Conservation (phyloP, 2,797 vertebrate species). For the Esox masquinongy region DNA sequence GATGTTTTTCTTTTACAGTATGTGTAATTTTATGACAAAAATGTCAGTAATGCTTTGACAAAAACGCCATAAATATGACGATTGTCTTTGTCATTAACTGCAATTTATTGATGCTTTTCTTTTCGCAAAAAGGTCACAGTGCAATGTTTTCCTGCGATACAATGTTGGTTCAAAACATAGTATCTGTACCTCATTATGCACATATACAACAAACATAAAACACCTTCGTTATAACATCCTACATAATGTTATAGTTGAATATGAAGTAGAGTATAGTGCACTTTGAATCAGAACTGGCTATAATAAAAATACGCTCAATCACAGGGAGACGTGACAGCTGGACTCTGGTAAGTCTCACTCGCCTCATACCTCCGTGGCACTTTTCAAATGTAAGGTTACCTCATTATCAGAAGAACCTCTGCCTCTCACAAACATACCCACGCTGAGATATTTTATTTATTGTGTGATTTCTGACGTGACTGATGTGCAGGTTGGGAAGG, state of each 20-base stretch:
- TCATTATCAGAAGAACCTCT: conserved; percentile 26
- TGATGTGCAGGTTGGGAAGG: conserved; percentile 26
- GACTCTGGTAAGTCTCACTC: not conserved
- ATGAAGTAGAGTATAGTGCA: not conserved
- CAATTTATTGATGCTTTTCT: too few species aligned
- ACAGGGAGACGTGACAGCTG: not conserved
- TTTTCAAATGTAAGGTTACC: conserved; percentile 22
- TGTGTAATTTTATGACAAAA: too few species aligned
- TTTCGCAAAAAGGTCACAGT: too few species aligned
- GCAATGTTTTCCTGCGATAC: too few species aligned
- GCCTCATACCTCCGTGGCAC: not conserved
- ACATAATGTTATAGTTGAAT: not conserved
- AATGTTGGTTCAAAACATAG: too few species aligned
- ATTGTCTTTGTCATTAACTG: too few species aligned
- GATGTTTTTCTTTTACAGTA: too few species aligned
- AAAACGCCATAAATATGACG: too few species aligned
- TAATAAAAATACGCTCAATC: conserved; percentile 40
- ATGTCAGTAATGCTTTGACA: too few species aligned
- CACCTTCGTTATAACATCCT: not conserved
- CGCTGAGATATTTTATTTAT: not conserved
- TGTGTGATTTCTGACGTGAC: conserved; percentile 10
- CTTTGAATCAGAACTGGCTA: conserved; percentile 20
- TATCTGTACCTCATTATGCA: conserved; percentile 1
- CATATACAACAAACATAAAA: not conserved
- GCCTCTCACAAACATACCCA: not conserved